Evolutionary conservation across 2,888 invertebrate species (phyloP).

Genomic region (Noctua janthe): DNA sequence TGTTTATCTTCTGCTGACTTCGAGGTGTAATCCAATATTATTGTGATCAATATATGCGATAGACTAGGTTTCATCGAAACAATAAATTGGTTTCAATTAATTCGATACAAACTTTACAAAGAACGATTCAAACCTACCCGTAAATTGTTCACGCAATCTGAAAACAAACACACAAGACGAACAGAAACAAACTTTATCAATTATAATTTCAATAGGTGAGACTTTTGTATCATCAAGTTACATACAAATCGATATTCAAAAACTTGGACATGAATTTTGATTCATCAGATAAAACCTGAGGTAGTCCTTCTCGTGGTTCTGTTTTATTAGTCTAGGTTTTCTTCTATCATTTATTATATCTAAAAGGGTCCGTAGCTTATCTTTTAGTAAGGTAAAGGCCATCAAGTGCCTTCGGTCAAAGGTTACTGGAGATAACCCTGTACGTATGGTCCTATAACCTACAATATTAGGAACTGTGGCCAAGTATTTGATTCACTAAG

Average conservation of each 20-base stretch:
- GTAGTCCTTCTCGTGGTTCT: background rate
- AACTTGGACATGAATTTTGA: slow-evolving; percentile 26
- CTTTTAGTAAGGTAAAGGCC: slow-evolving; percentile 26
- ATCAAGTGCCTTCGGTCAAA: slow-evolving; percentile 49
- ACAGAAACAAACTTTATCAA: slow-evolving; percentile 64
- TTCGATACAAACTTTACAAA: background rate
- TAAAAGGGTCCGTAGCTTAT: slow-evolving; percentile 42
- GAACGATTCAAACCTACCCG: slow-evolving; percentile 13
- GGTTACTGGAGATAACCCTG: slow-evolving; percentile 53
- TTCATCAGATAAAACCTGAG: slow-evolving; percentile 18
- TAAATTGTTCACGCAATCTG: slow-evolving; percentile 19
- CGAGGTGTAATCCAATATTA: slow-evolving; percentile 2
- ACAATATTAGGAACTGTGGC: slow-evolving; percentile 22
- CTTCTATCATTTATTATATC: slow-evolving; percentile 31
- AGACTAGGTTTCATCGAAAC: background rate
- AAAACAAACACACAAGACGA: slow-evolving; percentile 37
- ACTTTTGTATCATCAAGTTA: slow-evolving; percentile 50
- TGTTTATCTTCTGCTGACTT: slow-evolving; percentile 1
- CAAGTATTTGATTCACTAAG: slow-evolving; percentile 39
- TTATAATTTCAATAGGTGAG: slow-evolving; percentile 51
- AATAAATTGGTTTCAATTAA: slow-evolving; percentile 2
- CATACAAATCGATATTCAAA: slow-evolving; percentile 38
- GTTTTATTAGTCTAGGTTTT: slow-evolving; percentile 30
- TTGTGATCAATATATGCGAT: background rate
- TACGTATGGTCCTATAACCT: slow-evolving; percentile 31